Evolutionary conservation across 2,797 vertebrate species (phyloP).

Genomic region (Bradypodion pumilum): DNA sequence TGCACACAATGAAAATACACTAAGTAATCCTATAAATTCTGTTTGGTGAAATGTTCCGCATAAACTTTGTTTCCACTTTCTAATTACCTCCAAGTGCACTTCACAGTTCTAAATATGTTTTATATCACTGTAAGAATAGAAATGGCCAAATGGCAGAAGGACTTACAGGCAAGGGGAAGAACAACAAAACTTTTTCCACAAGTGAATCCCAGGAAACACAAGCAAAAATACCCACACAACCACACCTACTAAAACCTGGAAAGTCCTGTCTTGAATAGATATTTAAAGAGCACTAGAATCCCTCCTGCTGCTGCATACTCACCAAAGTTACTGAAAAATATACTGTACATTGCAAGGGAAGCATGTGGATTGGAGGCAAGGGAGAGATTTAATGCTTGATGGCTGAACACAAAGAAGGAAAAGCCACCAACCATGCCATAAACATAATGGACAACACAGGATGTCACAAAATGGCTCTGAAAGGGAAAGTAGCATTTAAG

Average conservation of each 20-base stretch:
- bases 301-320: neutral
- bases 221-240: neutral
- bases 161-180: neutral
- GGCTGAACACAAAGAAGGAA: too few species aligned
- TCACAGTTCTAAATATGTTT: slow-evolving; percentile 11
- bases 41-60: neutral
- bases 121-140: neutral
- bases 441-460: too few species aligned
- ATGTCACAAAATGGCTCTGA: too few species aligned
- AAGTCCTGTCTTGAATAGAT: neutral
- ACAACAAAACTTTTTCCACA: neutral
- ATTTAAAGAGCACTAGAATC: neutral
- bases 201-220: neutral
- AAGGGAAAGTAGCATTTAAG: neutral
- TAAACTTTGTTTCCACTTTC: neutral
- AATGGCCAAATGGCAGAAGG: neutral
- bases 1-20: neutral
- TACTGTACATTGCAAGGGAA: neutral
- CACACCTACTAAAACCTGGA: neutral
- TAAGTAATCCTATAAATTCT: neutral
- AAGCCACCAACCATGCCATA: too few species aligned
- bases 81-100: neutral
- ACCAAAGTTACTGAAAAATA: neutral
- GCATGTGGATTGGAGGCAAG: too few species aligned
- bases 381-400: too few species aligned